A percentile compares a stretch with the other conserved stretches of the same genome.
Evolutionary conservation across 1,140 invertebrate genomes (phyloP).

Genomic region (Zophobas morio): DNA sequence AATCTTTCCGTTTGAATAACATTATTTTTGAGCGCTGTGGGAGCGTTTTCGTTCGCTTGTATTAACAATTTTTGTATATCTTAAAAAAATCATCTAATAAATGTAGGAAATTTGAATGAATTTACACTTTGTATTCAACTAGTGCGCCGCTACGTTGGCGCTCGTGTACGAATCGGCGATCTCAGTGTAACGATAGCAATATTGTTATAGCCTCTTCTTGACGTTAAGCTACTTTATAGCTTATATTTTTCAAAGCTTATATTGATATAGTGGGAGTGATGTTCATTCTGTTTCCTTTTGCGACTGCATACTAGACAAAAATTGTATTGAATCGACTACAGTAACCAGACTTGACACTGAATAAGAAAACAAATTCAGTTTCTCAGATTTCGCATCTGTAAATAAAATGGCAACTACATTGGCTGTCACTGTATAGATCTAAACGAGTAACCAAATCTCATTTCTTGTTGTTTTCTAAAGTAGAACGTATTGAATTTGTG

Average conservation of each 20-base stretch:
- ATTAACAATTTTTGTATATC: constrained; percentile 30
- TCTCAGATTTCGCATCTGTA: no score
- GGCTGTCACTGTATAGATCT: no score
- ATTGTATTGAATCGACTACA: no score
- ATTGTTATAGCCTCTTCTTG: constrained; percentile 45
- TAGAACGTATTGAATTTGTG: no score
- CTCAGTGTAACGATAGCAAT: constrained; percentile 47
- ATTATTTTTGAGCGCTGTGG: neutral
- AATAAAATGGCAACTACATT: no score
- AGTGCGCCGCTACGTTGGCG: neutral
- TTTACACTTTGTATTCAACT: constrained; percentile 50
- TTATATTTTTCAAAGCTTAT: constrained; percentile 43
- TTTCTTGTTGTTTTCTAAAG: no score
- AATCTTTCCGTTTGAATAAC: neutral
- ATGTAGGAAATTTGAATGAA: constrained; percentile 50
- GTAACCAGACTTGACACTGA: no score
- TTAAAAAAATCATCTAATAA: constrained; percentile 47
- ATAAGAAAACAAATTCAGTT: no score
- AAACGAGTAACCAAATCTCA: no score
- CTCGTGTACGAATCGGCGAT: constrained; percentile 47
- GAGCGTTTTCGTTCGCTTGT: neutral
- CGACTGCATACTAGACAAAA: no score
- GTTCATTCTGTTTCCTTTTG: no score
- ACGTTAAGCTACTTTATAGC: constrained; percentile 43
- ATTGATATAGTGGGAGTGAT: constrained; percentile 16